Percentiles rank a stretch among this genome's conserved stretches.
phyloP scores from a whole-genome alignment of 1,140 invertebrate species.

The Venustaconcha ellipsiformis region DNA sequence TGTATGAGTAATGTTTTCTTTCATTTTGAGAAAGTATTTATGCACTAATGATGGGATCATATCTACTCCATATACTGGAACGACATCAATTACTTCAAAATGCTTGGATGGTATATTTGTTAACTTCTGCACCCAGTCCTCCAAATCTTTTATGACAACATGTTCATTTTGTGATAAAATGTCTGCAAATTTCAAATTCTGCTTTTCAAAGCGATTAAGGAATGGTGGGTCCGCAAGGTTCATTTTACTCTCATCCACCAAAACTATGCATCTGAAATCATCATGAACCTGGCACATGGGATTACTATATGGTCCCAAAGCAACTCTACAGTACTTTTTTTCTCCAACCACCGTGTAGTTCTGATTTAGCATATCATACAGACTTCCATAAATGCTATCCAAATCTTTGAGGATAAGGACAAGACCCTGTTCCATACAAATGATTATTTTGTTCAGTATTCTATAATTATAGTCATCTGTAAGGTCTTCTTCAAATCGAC shows the following conservation, averaged over 20 bases:
- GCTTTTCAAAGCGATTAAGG: conserved; percentile 60
- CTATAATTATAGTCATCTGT: conserved; percentile 53
- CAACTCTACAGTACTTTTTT: conserved; percentile 52
- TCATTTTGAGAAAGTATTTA: not conserved
- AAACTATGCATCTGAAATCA: conserved; percentile 51
- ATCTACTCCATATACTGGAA: conserved; percentile 34
- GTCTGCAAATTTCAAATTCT: conserved; percentile 38
- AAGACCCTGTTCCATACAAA: conserved; percentile 58
- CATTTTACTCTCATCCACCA: conserved; percentile 49
- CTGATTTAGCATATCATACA: conserved; percentile 61
- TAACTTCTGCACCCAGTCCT: conserved; percentile 13
- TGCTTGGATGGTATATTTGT: conserved; percentile 4
- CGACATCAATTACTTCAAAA: conserved; percentile 22
- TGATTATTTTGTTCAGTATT: conserved; percentile 53
- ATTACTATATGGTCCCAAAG: conserved; percentile 53
- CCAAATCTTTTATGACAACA: conserved; percentile 1
- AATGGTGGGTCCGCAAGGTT: conserved; percentile 52
- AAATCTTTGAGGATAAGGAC: conserved; percentile 52
- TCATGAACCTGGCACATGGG: conserved; percentile 56
- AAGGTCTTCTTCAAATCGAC: conserved; percentile 52
- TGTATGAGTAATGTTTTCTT: too few relatives aligned
- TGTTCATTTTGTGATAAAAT: conserved; percentile 13
- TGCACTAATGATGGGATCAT: conserved; percentile 39
- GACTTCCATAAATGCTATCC: conserved; percentile 57
- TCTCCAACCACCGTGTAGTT: conserved; percentile 53